A percentile compares a stretch with the other conserved stretches of the same genome.
Evolutionary conservation across 2,113 vertebrate genomes (phyloP).

Genomic region (Micronycteris hirsuta): DNA sequence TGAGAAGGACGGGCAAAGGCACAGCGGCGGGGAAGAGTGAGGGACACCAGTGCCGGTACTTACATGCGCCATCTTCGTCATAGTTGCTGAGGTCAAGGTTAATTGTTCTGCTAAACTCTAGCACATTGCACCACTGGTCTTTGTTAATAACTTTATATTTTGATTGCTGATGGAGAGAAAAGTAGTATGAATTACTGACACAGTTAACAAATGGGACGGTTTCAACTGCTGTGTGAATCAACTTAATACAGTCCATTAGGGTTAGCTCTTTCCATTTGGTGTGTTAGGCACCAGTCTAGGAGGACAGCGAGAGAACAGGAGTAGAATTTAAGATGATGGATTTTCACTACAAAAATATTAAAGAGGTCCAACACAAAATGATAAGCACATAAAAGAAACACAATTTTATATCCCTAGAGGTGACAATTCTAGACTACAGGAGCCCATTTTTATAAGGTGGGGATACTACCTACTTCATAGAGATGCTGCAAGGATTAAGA

Average conservation of each 20-base stretch:
- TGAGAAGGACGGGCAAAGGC: not conserved
- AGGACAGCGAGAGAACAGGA: not conserved
- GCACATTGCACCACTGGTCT: constrained; percentile 99
- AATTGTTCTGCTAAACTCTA: constrained; percentile 99
- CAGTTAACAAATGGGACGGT: not conserved
- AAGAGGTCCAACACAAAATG: not conserved
- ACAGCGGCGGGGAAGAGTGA: not conserved
- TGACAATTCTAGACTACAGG: not conserved
- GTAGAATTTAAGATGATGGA: not conserved
- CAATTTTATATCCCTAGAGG: not conserved
- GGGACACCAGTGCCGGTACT: constrained; percentile 74
- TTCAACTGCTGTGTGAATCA: not conserved
- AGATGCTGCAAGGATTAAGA: not conserved
- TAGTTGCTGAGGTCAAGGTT: constrained; percentile 99
- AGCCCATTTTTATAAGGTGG: not conserved
- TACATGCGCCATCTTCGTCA: constrained; percentile 98
- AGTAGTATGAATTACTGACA: constrained; percentile 62
- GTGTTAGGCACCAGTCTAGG: not conserved
- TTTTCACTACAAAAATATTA: not conserved
- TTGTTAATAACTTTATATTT: constrained; percentile 99
- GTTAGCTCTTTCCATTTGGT: not conserved
- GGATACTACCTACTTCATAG: not conserved
- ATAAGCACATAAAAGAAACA: not conserved
- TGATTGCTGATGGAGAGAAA: constrained; percentile 90
- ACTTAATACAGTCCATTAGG: not conserved